Conservation (phyloP, 2,113 vertebrate species). For the Phalacrocorax brasilianus region DNA sequence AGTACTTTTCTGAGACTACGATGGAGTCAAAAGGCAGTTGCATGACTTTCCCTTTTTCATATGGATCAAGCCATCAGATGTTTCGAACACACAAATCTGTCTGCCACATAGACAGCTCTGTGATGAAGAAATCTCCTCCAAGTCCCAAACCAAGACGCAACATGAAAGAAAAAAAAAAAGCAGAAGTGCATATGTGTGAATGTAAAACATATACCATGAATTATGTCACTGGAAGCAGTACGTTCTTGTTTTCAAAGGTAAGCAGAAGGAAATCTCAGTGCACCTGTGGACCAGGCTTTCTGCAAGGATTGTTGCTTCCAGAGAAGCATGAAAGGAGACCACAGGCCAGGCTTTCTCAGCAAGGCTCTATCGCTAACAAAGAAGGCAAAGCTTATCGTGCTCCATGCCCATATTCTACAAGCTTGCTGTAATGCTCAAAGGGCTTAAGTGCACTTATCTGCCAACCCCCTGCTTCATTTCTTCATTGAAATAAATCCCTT, state of each 20-base stretch:
- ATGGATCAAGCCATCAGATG: background rate
- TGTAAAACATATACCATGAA: background rate
- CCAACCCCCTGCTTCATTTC: slow-evolving; percentile 58
- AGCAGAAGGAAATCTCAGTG: background rate
- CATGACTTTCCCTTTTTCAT: background rate
- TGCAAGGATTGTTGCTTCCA: background rate
- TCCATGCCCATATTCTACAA: slow-evolving; percentile 39
- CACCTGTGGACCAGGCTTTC: background rate
- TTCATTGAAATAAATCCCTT: slow-evolving; percentile 72
- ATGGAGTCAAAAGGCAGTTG: background rate
- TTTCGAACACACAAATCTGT: background rate
- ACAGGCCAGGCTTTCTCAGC: background rate
- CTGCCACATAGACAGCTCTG: background rate
- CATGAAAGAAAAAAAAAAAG: background rate
- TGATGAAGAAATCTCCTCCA: background rate
- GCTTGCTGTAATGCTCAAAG: slow-evolving; percentile 51
- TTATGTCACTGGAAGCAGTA: background rate
- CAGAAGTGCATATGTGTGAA: rapidly evolving
- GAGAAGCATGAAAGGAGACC: slow-evolving; percentile 10
- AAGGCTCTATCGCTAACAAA: slow-evolving; percentile 11
- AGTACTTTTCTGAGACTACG: background rate
- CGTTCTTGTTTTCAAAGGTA: background rate
- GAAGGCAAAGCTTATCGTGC: slow-evolving; percentile 30
- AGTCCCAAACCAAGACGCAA: background rate
- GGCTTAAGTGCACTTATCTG: slow-evolving; percentile 69